These are phyloP conservation scores for Tamandua tetradactyla DNA, from an alignment of 2,797 vertebrate genomes.

Conservation along the genomic window DNA sequence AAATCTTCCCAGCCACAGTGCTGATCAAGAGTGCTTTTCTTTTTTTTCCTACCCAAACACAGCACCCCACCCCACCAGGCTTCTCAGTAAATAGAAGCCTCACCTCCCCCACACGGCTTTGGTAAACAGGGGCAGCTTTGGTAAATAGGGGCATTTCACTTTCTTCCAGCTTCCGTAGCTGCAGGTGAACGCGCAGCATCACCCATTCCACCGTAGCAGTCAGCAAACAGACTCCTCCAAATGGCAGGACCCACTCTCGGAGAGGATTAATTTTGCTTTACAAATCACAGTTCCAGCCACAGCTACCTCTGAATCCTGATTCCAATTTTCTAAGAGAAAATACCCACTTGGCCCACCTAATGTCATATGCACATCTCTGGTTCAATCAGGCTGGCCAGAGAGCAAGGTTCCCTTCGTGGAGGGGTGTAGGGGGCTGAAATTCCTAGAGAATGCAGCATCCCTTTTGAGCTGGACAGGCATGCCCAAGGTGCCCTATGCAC, in stretches of 20 bases:
- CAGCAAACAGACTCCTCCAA: background rate
- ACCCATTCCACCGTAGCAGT: too few relatives aligned
- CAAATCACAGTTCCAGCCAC: background rate
- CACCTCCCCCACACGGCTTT: too few relatives aligned
- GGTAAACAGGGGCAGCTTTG: background rate
- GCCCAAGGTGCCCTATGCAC: accelerated
- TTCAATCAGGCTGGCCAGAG: background rate
- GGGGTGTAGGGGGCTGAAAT: background rate
- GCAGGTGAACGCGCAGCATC: background rate
- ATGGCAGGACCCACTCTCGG: background rate
- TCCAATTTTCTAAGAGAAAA: background rate
- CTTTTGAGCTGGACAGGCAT: background rate
- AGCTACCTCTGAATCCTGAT: background rate
- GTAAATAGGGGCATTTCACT: background rate
- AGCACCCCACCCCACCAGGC: background rate
- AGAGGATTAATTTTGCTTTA: background rate
- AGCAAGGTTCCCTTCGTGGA: background rate
- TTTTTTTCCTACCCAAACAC: background rate
- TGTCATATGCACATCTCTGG: background rate
- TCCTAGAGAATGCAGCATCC: background rate
- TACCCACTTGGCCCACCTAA: background rate
- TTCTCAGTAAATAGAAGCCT: too few relatives aligned
- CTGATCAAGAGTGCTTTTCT: background rate
- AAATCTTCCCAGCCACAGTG: background rate
- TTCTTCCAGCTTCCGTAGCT: background rate